These are phyloP conservation scores for Varanus komodoensis DNA, from an alignment of 2,113 vertebrate genomes.

Conservation along the genomic window DNA sequence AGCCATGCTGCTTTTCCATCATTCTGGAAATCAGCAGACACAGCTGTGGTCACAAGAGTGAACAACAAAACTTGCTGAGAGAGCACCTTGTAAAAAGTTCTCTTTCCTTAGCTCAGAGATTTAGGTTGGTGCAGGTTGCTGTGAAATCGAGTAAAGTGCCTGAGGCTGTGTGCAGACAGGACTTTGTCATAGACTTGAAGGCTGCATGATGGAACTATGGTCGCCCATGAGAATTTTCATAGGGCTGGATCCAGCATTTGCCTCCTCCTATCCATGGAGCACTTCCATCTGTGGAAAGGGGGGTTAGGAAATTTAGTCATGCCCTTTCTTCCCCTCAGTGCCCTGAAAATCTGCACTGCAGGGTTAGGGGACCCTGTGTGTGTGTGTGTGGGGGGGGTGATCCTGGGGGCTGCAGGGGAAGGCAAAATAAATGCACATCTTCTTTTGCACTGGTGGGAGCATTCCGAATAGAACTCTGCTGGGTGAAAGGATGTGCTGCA, in stretches of 20 bases:
- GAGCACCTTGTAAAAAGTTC: not conserved
- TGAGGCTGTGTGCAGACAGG: not conserved
- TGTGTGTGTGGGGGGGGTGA: too few relatives aligned
- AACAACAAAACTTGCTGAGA: not conserved
- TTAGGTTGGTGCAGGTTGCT: not conserved
- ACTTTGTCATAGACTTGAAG: not conserved
- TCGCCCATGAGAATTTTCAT: not conserved
- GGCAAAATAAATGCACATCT: too few relatives aligned
- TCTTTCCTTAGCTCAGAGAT: not conserved
- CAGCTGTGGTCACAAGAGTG: not conserved
- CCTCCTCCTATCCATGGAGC: not conserved
- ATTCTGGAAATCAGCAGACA: slow-evolving; percentile 1
- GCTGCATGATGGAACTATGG: not conserved
- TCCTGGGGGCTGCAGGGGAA: too few relatives aligned
- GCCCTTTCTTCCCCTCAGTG: not conserved
- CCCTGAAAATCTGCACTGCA: not conserved
- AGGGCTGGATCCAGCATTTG: not conserved
- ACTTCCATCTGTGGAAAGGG: not conserved
- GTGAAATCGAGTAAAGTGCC: not conserved
- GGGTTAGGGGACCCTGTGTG: too few relatives aligned
- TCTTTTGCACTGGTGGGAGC: too few relatives aligned
- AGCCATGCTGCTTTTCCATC: not conserved
- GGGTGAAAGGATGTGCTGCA: too few relatives aligned
- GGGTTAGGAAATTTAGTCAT: not conserved
- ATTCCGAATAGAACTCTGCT: too few relatives aligned